These are phyloP conservation scores for Coelopa frigida DNA, from an alignment of 1,140 invertebrate species.

Conservation along the genomic window DNA sequence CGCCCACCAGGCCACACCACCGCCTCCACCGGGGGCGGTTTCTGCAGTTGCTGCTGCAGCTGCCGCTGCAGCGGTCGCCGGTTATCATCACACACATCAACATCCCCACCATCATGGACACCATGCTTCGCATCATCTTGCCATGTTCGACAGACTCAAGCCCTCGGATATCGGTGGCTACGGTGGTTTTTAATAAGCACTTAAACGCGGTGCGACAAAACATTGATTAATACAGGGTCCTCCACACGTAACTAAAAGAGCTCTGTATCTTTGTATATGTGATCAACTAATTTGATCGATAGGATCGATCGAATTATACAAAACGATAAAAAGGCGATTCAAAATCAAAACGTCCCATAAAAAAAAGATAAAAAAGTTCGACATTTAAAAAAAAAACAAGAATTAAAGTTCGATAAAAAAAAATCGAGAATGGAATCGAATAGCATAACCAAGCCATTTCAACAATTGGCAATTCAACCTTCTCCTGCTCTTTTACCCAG, in stretches of 20 bases:
- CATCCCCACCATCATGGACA: slow-evolving; percentile 16
- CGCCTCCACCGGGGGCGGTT: slow-evolving; percentile 1
- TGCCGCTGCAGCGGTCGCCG: background rate
- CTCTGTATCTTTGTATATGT: background rate
- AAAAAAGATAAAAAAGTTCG: no score
- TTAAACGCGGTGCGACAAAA: background rate
- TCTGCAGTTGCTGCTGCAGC: slow-evolving; percentile 10
- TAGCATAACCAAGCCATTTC: no score
- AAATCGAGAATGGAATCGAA: no score
- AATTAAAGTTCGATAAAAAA: no score
- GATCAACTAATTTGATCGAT: background rate
- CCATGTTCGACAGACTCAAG: slow-evolving; percentile 40
- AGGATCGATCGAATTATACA: background rate
- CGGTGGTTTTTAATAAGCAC: slow-evolving; percentile 26
- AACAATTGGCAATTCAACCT: no score
- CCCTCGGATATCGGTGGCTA: slow-evolving; percentile 38
- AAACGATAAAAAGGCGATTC: background rate
- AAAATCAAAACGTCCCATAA: background rate
- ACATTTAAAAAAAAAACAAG: no score
- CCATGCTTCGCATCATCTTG: slow-evolving; percentile 31
- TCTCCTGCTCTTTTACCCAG: no score
- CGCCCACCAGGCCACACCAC: slow-evolving; percentile 13
- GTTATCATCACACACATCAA: slow-evolving; percentile 15
- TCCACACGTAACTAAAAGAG: background rate
- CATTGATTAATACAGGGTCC: background rate